Percentiles rank a stretch among this genome's conserved stretches.
These are phyloP conservation scores for Catocala fraxini DNA, from an alignment of 2,888 invertebrate species.

Conservation along the genomic window DNA sequence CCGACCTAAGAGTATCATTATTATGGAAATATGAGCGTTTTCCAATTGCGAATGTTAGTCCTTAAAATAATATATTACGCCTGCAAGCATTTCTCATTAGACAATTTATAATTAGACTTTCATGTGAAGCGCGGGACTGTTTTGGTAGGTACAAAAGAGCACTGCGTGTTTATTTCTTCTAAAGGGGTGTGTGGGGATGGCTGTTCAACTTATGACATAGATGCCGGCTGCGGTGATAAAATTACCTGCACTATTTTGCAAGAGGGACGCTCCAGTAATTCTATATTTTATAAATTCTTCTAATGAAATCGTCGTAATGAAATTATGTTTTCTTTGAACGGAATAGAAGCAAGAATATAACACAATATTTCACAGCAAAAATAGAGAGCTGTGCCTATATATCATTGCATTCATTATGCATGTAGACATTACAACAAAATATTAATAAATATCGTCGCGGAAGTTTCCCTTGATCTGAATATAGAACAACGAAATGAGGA, in stretches of 20 bases:
- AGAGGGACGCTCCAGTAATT: slow-evolving; percentile 32
- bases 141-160: slow-evolving; percentile 7
- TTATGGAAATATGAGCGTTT: slow-evolving; percentile 41
- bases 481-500: slow-evolving; percentile 76
- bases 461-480: slow-evolving; percentile 60
- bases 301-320: background rate
- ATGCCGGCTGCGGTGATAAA: slow-evolving; percentile 6
- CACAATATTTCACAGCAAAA: too few species aligned
- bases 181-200: slow-evolving; percentile 10
- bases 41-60: slow-evolving; percentile 30
- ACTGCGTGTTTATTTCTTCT: background rate
- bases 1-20: slow-evolving; percentile 36
- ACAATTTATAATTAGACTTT: slow-evolving; percentile 23
- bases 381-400: too few species aligned
- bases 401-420: background rate
- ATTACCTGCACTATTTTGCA: slow-evolving; percentile 26
- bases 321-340: background rate
- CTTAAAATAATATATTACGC: slow-evolving; percentile 29
- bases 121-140: slow-evolving; percentile 2
- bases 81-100: slow-evolving; percentile 30
- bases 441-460: slow-evolving; percentile 16
- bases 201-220: slow-evolving; percentile 2
- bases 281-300: slow-evolving; percentile 7
- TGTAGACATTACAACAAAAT: background rate
- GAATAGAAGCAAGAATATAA: too few species aligned